Conservation (phyloP, 2,888 invertebrate species). For the Dolichomitus sp. region DNA sequence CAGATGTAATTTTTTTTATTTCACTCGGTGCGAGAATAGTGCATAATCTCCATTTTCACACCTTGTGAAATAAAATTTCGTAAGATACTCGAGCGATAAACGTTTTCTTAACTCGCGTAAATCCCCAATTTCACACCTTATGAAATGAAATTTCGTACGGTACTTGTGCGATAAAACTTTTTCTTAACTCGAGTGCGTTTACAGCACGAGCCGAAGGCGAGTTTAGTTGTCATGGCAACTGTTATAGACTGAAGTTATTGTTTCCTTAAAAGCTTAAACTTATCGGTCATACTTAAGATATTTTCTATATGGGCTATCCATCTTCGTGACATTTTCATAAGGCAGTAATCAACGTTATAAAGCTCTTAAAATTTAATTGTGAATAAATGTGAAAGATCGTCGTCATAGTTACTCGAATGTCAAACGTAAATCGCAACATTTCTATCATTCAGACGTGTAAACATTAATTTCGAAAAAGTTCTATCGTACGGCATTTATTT, state of each 20-base stretch:
- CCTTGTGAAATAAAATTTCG: too few relatives aligned
- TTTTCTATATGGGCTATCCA: neutral
- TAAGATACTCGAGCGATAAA: too few relatives aligned
- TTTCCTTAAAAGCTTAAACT: neutral
- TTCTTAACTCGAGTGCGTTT: too few relatives aligned
- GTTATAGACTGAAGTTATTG: neutral
- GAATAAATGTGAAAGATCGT: conserved; percentile 5
- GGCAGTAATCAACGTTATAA: neutral
- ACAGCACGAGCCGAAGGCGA: too few relatives aligned
- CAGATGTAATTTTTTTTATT: too few relatives aligned
- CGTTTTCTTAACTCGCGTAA: too few relatives aligned
- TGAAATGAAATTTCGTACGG: too few relatives aligned
- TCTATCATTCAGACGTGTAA: neutral
- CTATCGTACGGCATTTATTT: neutral
- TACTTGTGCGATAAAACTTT: too few relatives aligned
- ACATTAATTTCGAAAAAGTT: neutral
- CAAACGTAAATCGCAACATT: neutral
- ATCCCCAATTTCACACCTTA: too few relatives aligned
- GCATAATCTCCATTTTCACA: too few relatives aligned
- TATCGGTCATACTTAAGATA: neutral
- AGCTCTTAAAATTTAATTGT: neutral
- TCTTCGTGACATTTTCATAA: neutral
- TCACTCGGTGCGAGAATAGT: too few relatives aligned
- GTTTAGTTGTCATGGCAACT: conserved; percentile 7
- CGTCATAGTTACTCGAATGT: neutral